A percentile compares a stretch with the other conserved stretches of the same genome.
These are phyloP conservation scores for Rhodinocichla rosea DNA, from an alignment of 2,113 vertebrate species.

Conservation along the genomic window DNA sequence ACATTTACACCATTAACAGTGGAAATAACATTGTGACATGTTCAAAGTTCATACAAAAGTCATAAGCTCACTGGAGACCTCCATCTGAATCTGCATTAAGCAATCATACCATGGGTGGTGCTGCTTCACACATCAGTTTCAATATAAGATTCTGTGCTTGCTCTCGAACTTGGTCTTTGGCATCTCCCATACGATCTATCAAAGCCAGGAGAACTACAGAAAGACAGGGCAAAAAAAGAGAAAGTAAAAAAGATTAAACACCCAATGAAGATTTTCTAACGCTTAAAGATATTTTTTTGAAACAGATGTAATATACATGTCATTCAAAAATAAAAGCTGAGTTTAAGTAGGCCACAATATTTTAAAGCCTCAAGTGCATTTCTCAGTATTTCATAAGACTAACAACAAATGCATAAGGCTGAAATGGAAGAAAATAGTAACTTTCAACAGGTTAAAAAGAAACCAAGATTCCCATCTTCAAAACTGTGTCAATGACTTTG, in stretches of 20 bases:
- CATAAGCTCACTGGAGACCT: not conserved
- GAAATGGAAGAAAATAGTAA: not conserved
- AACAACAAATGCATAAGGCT: not conserved
- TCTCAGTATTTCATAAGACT: not conserved
- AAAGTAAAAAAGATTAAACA: not conserved
- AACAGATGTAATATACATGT: not conserved
- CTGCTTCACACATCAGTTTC: constrained; percentile 86
- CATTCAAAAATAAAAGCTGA: not conserved
- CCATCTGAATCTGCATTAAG: not conserved
- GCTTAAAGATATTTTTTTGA: not conserved
- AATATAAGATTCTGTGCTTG: constrained; percentile 89
- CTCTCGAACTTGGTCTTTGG: constrained; percentile 95
- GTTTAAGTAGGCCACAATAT: not conserved
- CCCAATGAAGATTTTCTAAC: not conserved
- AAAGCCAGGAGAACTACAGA: constrained; percentile 83
- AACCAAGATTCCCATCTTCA: not conserved
- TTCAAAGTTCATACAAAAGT: not conserved
- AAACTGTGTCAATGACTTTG: not conserved
- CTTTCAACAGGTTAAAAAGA: not conserved
- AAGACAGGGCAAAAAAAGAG: not conserved
- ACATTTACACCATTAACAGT: not conserved
- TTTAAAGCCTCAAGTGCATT: not conserved
- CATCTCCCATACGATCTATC: constrained; percentile 92
- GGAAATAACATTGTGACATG: not conserved
- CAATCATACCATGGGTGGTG: constrained; percentile 85